These are phyloP conservation scores for Hyposmocoma kahamanoa DNA, from an alignment of 1,140 invertebrate genomes.

Conservation along the genomic window DNA sequence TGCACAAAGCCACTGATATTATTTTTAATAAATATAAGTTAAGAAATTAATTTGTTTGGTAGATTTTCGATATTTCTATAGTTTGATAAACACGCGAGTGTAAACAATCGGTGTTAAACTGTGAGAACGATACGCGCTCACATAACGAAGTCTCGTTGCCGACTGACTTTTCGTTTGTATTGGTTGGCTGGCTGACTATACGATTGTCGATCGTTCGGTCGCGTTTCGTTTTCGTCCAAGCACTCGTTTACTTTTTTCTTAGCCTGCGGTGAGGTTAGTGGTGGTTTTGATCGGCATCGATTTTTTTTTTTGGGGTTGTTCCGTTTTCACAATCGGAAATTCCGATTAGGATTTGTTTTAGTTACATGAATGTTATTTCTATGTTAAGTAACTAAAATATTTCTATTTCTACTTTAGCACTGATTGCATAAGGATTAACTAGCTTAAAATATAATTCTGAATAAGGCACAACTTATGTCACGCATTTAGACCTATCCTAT, in stretches of 20 bases:
- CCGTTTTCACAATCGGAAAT: too few species aligned
- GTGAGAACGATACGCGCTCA: constrained; percentile 26
- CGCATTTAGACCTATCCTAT: too few species aligned
- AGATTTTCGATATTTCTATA: background rate
- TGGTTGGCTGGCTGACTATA: too few species aligned
- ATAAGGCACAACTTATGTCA: too few species aligned
- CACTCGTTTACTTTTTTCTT: constrained; percentile 23
- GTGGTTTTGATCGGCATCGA: constrained; percentile 10
- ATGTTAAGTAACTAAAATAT: too few species aligned
- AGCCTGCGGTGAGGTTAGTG: constrained; percentile 21
- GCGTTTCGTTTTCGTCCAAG: constrained; percentile 28
- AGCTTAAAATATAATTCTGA: too few species aligned
- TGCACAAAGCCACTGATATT: constrained; percentile 2
- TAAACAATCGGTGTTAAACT: constrained; percentile 27
- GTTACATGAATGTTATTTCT: too few species aligned
- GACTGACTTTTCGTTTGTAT: constrained; percentile 36
- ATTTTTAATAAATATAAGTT: constrained; percentile 3
- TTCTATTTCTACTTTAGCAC: too few species aligned
- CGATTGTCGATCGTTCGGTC: constrained; percentile 17
- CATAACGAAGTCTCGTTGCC: constrained; percentile 32
- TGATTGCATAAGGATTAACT: too few species aligned
- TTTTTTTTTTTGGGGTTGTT: constrained; percentile 46
- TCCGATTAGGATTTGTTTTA: too few species aligned
- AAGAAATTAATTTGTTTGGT: too few species aligned
- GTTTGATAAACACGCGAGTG: constrained; percentile 34